Evolutionary conservation across 2,113 vertebrate species (phyloP).

Genomic region (Leptobrachium leishanense): DNA sequence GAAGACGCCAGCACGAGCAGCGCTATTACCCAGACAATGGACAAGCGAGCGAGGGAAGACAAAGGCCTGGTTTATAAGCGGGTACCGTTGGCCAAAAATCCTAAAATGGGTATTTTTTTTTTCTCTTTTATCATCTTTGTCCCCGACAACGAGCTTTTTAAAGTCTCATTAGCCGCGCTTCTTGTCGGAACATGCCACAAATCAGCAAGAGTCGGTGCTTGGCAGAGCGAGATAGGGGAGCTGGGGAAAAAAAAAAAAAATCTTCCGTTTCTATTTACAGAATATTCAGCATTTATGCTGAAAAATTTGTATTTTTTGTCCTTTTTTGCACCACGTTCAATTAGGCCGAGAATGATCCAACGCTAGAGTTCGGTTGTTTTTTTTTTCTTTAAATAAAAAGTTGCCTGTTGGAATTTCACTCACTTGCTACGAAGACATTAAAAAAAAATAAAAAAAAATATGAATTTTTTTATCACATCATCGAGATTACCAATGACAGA

Average conservation of each 20-base stretch:
- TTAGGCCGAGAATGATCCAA: not conserved
- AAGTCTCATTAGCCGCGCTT: constrained; percentile 46
- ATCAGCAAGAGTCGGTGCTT: constrained; percentile 41
- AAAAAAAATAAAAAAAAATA: too few relatives aligned
- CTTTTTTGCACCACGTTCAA: not conserved
- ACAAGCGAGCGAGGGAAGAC: constrained; percentile 10
- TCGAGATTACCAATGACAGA: too few relatives aligned
- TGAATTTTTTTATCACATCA: too few relatives aligned
- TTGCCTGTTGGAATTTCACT: too few relatives aligned
- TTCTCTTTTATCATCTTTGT: constrained; percentile 28
- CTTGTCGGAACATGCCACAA: constrained; percentile 42
- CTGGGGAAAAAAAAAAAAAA: not conserved
- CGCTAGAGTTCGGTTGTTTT: too few relatives aligned
- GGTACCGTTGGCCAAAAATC: constrained; percentile 39
- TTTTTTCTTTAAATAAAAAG: too few relatives aligned
- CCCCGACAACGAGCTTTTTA: constrained; percentile 34
- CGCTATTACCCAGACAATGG: constrained; percentile 36
- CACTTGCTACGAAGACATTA: too few relatives aligned
- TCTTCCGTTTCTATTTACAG: constrained; percentile 8
- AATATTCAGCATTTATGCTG: constrained; percentile 16
- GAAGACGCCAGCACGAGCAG: not conserved
- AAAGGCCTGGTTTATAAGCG: constrained; percentile 31
- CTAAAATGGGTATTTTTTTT: constrained; percentile 3
- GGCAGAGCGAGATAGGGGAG: constrained; percentile 19
- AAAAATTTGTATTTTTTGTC: not conserved